Evolutionary conservation across 2,113 vertebrate species (phyloP), one percentile per base, ranked within the genome.

Genomic region (Coptodon bakossiorum): DNA sequence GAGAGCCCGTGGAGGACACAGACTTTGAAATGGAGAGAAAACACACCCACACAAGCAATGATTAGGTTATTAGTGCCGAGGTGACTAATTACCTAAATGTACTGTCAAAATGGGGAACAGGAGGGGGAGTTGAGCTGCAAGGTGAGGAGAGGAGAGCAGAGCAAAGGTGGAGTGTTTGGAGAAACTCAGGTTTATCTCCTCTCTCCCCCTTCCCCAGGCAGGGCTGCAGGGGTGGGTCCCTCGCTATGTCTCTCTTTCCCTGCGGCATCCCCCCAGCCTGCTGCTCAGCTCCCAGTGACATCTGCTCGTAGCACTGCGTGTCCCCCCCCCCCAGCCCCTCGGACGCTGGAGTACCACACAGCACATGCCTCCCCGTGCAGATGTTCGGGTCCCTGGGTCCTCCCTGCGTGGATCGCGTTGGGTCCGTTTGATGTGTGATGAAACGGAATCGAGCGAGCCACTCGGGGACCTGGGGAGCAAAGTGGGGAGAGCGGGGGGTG

Each of bases 381-480:
- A 98, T 99, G 98, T 97, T 99, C 93, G 87, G 94, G 96, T 98
- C 97, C 97, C 97, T 95, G 96, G 97, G 97, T 97, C 97, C 97
- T 82, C 97, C 93, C 95, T 95, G 96, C 92, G 96, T 96, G 96
- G 97, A 97, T 97, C 96, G 85, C 97, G 91, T 96, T 96, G 86
- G 96, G 96, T 96, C 97, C 89, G 98, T 99, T 99, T 99, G 98
- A 99, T 98, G 98, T 99, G 97, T 96, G 98, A 99, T 99, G 97
- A 99, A 99, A 99, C 98, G 95, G 98, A 98, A 97, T 97, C 89
- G 56, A 98, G 97, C 93, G 85, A 98, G 97, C 98, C 98, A 96
- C 97, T 96, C 96, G 87, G 98, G 97, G 97, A 95, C 90, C 95
- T 95, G 19, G 93, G 95, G 95, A 95, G 95, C 89, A 84, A 54